Evolutionary conservation across 1,140 invertebrate species (phyloP).

Genomic region (Aphidius gifuensis): DNA sequence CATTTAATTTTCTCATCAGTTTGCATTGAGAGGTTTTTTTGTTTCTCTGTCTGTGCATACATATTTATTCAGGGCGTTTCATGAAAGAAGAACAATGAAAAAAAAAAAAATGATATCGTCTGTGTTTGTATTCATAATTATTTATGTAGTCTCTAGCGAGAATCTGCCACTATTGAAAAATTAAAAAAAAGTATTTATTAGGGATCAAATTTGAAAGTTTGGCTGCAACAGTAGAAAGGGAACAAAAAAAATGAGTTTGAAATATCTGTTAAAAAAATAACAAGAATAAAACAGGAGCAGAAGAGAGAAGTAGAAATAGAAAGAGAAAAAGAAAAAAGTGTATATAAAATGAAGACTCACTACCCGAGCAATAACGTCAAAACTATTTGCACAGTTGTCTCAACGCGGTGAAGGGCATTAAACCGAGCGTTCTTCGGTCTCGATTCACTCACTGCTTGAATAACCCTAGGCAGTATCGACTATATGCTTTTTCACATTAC

Average conservation of each 20-base stretch:
- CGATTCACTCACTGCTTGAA: slow-evolving; percentile 18
- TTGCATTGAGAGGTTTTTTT: slow-evolving; percentile 28
- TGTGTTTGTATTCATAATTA: too few relatives aligned
- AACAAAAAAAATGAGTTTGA: background rate
- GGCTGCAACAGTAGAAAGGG: too few relatives aligned
- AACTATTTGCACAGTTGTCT: slow-evolving; percentile 49
- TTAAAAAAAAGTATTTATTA: too few relatives aligned
- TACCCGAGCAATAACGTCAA: slow-evolving; percentile 42
- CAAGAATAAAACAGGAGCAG: background rate
- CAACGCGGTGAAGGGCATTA: slow-evolving; percentile 41
- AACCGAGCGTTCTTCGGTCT: slow-evolving; percentile 39
- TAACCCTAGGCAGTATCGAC: slow-evolving; percentile 19
- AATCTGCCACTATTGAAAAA: too few relatives aligned
- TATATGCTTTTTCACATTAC: slow-evolving; percentile 13
- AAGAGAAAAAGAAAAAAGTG: slow-evolving; percentile 4
- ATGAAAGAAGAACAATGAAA: too few relatives aligned
- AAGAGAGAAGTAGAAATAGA: background rate
- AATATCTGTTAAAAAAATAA: background rate
- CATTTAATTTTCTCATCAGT: slow-evolving; percentile 52
- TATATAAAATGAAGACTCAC: background rate
- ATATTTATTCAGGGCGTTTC: slow-evolving; percentile 18
- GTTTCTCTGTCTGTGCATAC: background rate
- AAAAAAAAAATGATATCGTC: too few relatives aligned
- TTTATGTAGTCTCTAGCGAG: too few relatives aligned
- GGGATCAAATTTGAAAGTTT: too few relatives aligned